Evolutionary conservation across 2,113 vertebrate species (phyloP), one percentile per base, ranked within the genome.

Genomic region (Tetraodon nigroviridis): DNA sequence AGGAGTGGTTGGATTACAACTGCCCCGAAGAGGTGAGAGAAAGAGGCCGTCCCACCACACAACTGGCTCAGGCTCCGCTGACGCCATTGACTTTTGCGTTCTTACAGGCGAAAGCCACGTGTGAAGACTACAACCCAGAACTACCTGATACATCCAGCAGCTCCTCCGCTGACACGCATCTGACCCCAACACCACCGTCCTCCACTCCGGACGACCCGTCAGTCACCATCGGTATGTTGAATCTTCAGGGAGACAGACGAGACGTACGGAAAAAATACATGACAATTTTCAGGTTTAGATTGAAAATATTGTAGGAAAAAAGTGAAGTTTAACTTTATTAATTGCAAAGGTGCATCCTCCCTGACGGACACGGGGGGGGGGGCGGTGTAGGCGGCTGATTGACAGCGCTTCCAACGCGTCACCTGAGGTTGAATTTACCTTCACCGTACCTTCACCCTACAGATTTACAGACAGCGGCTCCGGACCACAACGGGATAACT

Each of bases 1-100:
- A 97, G 74, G 95, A 98, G 77, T 98, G 96, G 96, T 50, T 97
- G 59, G 84, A 93, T 47, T 93, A 93, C 0, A 92, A 92, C 85
- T 99, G 95, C 6, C 87, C 86, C 15, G 92, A 92, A 61, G 87
- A 97, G 95, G 96, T 99, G 80, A 77, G 75, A 21, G 32, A 37
- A 10, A 12, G 32, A 37, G 2, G 8, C 7, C 2, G 2, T 37
- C 11, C 32, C 32, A 37, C 32, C 6, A 12, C 15, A 14, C 47
- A 51, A 62, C 20, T 66, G 7, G 8, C 24, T 71, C 21, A 10
- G 64, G 11, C 0, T 75, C 65, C 49, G n/a, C 48, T 61, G 32
- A 8, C 32, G n/a, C 17, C 44, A 5, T 46, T 16, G 6, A 46
- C 15, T n/a, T 46, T n/a, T n/a, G 44, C 2, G 15, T n/a, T 46